Evolutionary conservation across 2,797 vertebrate species (phyloP), one percentile per base, ranked within the genome.

Genomic region (Enteromius unitaeniatus): DNA sequence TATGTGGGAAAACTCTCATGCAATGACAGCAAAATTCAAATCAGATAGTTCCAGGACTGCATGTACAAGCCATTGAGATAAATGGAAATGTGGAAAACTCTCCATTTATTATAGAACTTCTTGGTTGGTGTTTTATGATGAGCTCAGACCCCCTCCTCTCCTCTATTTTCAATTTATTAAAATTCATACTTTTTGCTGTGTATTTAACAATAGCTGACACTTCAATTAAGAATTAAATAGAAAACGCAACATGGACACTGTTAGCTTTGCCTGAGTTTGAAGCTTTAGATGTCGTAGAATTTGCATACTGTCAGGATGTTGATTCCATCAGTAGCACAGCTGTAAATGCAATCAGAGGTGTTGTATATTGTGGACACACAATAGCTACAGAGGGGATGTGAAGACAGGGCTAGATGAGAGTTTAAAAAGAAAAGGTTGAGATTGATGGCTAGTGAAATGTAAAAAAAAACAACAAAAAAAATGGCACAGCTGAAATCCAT

Each of bases 401-500:
- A 72, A 81, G 34, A 60, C 14, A 45, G 40, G 62, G 31, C 51
- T n/a, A 53, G 31, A 53, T 15, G 17, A 60, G 37, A 40, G 60
- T 28, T 74, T 49, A n/a, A 47, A 69, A 78, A 77, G 55, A 62
- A 15, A 13, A 51, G 55, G 28, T 0, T 15, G 15, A 42, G 55
- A 78, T 40, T 45, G 58, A 75, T 76, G 84, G 21, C 37, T 6
- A 31, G 55, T 60, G 31, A 79, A 62, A 64, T 26, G 28, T 65
- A 47, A 79, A 77, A 80, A n/a, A 55, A 9, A 53, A 0, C 5
- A 49, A 23, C 15, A 47, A 45, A 62, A 11, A n/a, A 84, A 84
- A 85, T 26, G 60, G 31, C 47, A 6, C 21, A 6, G 23, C 67
- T 53, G 58, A 72, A 82, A 86, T 81, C 79, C 42, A 83, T 78